Base-by-base conservation (phyloP, 1,140 invertebrate species). In the Drosophila funebris region DNA sequence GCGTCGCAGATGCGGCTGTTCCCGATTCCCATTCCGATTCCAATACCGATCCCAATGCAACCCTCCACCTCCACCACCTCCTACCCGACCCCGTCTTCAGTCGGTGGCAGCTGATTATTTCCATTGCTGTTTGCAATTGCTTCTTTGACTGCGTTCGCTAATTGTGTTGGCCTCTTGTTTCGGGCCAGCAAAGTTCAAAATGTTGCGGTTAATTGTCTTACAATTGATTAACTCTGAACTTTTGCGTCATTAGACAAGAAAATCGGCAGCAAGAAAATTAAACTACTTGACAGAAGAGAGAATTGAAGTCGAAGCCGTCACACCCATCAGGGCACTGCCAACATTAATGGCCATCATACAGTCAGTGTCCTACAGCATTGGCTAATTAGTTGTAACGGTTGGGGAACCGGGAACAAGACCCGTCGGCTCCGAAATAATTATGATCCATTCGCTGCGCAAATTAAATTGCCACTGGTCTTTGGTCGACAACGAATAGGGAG, bases 381-480 rank as follows among this genome's bases (percentile, higher is more conserved):
- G 68, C 82, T 71, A 82, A 87, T 85, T 80, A 81, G 72, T 53
- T 57, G 63, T 52, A 81, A 81, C 54, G 69, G 71, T 78, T 85
- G 7, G 36, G 48, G 41, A 46, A 54, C 14, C 48, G 29, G n/a
- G n/a, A n/a, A n/a, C n/a, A 39, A 64, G 16, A 6, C 36, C 70
- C 56, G 48, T 48, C 54, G 69, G 64, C 54, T 54, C 16, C 24
- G 16, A 29, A 73, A 68, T 73, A 73, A 73, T 73, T 73, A 54
- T 64, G 56, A 54, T 27, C 31, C 70, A 73, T 69, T 68, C 70
- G 70, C 56, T 73, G 70, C 29, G 71, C 60, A 53, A 85, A 76
- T 80, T 76, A 58, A 72, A 83, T 84, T 83, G 81, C 80, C 78
- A 87, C 81, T 85, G 82, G 70, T 69, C 75, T 85, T 85, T 14